phyloP scores from a whole-genome alignment of 2,888 invertebrate genomes.

The Pseudolycoriella hygida region DNA sequence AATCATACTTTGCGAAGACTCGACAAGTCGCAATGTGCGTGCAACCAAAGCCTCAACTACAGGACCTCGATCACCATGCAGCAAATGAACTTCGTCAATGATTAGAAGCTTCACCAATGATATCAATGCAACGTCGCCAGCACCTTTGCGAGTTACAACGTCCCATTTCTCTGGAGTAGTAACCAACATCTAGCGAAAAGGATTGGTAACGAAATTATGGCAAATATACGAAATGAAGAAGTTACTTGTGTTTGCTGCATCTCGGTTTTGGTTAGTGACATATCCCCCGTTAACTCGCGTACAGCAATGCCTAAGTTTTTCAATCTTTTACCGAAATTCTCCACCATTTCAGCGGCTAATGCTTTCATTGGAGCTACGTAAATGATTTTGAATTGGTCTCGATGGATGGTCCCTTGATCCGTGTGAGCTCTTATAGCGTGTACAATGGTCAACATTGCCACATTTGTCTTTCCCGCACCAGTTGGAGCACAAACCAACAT shows the following conservation, averaged over 20 bases:
- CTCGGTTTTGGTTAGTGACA: slow-evolving; percentile 88
- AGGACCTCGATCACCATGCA: slow-evolving; percentile 94
- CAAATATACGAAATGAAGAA: slow-evolving; percentile 43
- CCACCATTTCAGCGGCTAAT: slow-evolving; percentile 94
- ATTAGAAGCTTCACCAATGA: slow-evolving; percentile 84
- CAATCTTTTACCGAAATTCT: slow-evolving; percentile 74
- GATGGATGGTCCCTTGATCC: slow-evolving; percentile 61
- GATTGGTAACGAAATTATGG: background rate
- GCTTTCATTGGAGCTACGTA: slow-evolving; percentile 99
- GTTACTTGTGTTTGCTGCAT: slow-evolving; percentile 89
- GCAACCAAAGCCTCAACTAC: slow-evolving; percentile 96
- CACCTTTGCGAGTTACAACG: slow-evolving; percentile 90
- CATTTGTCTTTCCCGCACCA: slow-evolving; percentile 98
- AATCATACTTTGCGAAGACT: slow-evolving; percentile 85
- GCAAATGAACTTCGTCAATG: slow-evolving; percentile 90
- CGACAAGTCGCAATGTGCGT: slow-evolving; percentile 80
- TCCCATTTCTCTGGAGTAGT: slow-evolving; percentile 99
- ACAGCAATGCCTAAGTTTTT: slow-evolving; percentile 63
- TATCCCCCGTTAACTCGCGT: slow-evolving; percentile 91
- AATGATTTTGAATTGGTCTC: slow-evolving; percentile 92
- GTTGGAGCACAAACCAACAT: slow-evolving; percentile 96
- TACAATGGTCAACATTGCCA: slow-evolving; percentile 82
- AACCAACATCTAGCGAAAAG: too few species aligned
- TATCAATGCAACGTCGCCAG: slow-evolving; percentile 74
- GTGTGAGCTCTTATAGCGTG: slow-evolving; percentile 79